Conservation (phyloP, 2,888 invertebrate genomes). For the Aphidoletes aphidimyza region DNA sequence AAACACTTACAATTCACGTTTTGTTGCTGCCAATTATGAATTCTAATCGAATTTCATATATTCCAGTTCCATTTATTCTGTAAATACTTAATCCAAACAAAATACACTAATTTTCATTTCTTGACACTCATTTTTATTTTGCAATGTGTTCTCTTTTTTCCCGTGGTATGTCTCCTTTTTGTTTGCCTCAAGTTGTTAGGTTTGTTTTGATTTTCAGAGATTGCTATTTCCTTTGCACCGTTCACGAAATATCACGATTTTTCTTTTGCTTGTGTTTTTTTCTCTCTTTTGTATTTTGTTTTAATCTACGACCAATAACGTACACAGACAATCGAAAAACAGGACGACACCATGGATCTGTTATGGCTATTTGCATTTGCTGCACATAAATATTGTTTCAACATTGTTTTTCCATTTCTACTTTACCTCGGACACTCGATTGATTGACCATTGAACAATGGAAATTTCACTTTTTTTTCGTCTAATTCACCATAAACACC, state of each 20-base stretch:
- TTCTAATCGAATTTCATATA: no score
- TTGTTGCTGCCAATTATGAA: not conserved
- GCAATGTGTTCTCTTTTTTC: no score
- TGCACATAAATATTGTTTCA: not conserved
- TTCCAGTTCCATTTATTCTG: no score
- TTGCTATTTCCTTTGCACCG: not conserved
- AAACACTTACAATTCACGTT: not conserved
- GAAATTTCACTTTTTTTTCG: constrained; percentile 1
- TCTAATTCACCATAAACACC: not conserved
- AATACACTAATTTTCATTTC: not conserved
- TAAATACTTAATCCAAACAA: no score
- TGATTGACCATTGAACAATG: no score
- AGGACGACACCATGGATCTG: not conserved
- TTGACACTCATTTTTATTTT: not conserved
- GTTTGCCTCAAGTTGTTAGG: not conserved
- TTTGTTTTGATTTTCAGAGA: not conserved
- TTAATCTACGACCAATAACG: not conserved
- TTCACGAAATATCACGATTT: not conserved
- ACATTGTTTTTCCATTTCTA: not conserved
- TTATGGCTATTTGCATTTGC: not conserved
- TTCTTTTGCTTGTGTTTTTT: not conserved
- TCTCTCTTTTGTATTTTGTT: not conserved
- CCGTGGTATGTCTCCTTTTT: no score
- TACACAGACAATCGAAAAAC: not conserved
- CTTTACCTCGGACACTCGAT: no score